Conservation (phyloP, 1,140 invertebrate genomes). For the Panonychus citri region DNA sequence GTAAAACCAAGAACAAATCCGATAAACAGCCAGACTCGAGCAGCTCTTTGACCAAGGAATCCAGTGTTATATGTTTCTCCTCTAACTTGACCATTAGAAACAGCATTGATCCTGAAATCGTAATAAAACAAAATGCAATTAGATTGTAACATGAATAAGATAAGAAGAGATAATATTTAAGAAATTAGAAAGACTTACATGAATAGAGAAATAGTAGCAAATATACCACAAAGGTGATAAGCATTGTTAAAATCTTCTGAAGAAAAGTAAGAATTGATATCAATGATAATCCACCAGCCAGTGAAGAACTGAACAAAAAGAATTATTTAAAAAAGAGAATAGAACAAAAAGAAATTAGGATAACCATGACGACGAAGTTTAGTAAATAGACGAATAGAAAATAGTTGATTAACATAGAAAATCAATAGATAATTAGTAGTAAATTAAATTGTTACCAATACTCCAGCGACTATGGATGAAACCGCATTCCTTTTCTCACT, state of each 20-base stretch:
- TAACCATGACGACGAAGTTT: too few species aligned
- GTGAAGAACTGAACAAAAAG: slow-evolving; percentile 49
- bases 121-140: slow-evolving; percentile 1
- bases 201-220: slow-evolving; percentile 75
- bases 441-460: slow-evolving; percentile 40
- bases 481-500: slow-evolving; percentile 50
- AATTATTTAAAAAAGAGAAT: too few species aligned
- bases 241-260: slow-evolving; percentile 35
- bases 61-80: slow-evolving; percentile 66
- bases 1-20: slow-evolving; percentile 91
- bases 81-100: slow-evolving; percentile 76
- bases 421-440: not conserved
- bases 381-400: too few species aligned
- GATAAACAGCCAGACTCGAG: slow-evolving; percentile 79
- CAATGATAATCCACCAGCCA: slow-evolving; percentile 95
- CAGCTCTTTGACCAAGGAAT: slow-evolving; percentile 58
- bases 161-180: not conserved
- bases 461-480: slow-evolving; percentile 53
- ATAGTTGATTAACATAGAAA: not conserved
- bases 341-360: not conserved
- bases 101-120: slow-evolving; percentile 64
- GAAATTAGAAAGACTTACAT: slow-evolving; percentile 38
- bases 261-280: slow-evolving; percentile 59
- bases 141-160: too few species aligned
- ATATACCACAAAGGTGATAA: slow-evolving; percentile 78